These are phyloP conservation scores for Sandelia bainsii DNA, from an alignment of 2,797 vertebrate species.

Conservation along the genomic window DNA sequence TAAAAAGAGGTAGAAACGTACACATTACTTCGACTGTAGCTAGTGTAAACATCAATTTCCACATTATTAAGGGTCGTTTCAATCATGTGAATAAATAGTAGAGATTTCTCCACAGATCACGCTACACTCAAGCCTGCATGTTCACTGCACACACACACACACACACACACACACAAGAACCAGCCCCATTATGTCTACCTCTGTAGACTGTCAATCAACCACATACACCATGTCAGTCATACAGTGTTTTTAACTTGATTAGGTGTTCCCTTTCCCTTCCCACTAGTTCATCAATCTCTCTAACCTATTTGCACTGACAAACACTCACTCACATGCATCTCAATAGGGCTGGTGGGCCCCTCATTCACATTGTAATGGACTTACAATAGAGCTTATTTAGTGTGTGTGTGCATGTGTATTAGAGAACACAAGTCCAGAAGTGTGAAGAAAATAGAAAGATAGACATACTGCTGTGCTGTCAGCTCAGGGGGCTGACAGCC, in stretches of 20 bases:
- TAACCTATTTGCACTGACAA: slow-evolving; percentile 75
- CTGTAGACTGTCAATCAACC: slow-evolving; percentile 56
- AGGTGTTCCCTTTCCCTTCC: slow-evolving; percentile 58
- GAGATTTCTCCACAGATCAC: slow-evolving; percentile 6
- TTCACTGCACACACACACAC: slow-evolving; percentile 1
- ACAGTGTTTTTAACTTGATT: slow-evolving; percentile 71
- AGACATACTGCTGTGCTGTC: slow-evolving; percentile 19
- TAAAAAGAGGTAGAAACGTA: not conserved
- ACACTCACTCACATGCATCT: slow-evolving; percentile 68
- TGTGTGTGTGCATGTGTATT: slow-evolving; percentile 30
- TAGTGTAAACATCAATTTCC: slow-evolving; percentile 1
- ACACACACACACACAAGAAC: slow-evolving; percentile 14
- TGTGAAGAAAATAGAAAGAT: slow-evolving; percentile 36
- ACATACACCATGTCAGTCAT: slow-evolving; percentile 49
- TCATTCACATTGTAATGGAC: slow-evolving; percentile 77
- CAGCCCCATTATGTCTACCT: slow-evolving; percentile 28
- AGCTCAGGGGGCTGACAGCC: not conserved
- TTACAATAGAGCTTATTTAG: slow-evolving; percentile 71
- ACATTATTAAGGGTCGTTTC: not conserved
- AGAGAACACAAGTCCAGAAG: slow-evolving; percentile 22
- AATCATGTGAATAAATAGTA: not conserved
- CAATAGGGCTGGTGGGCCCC: slow-evolving; percentile 65
- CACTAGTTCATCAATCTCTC: slow-evolving; percentile 78
- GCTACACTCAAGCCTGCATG: slow-evolving; percentile 8
- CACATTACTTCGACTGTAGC: not conserved